Evolutionary conservation across 2,113 vertebrate genomes (phyloP).

Genomic region (Strix uralensis): DNA sequence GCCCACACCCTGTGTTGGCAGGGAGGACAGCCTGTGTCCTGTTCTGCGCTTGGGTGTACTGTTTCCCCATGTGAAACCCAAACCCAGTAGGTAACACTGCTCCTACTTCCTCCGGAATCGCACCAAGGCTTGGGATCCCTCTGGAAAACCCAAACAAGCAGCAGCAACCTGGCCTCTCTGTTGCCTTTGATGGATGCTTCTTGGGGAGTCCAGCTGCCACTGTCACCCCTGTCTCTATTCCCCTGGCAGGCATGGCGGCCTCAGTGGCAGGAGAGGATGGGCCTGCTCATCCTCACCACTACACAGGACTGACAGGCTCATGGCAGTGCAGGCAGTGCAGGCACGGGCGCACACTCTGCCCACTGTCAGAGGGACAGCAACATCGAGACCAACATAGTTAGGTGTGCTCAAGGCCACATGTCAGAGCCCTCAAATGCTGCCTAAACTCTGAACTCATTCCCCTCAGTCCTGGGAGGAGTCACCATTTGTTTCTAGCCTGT

Average conservation of each 20-base stretch:
- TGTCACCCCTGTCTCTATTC: background rate
- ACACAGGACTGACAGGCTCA: rapidly evolving
- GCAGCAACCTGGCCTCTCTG: background rate
- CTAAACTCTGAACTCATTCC: background rate
- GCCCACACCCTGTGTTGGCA: rapidly evolving
- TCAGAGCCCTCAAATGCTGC: background rate
- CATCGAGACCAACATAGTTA: rapidly evolving
- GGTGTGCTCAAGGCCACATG: background rate
- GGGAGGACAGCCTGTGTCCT: background rate
- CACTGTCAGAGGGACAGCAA: background rate
- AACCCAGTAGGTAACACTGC: background rate
- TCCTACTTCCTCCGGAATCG: background rate
- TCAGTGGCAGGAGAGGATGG: background rate
- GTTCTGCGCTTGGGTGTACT: rapidly evolving
- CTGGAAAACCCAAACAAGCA: background rate
- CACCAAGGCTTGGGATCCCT: background rate
- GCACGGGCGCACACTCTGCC: background rate
- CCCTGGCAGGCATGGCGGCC: background rate
- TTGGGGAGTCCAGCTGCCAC: background rate
- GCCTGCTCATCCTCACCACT: background rate
- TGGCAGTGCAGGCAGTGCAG: background rate
- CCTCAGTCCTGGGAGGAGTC: background rate
- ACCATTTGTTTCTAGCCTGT: background rate
- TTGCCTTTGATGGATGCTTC: background rate
- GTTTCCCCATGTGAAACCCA: background rate